Percentiles rank a stretch among this genome's conserved stretches.
phyloP scores from a whole-genome alignment of 1,140 invertebrate genomes.

The Myzus persicae region DNA sequence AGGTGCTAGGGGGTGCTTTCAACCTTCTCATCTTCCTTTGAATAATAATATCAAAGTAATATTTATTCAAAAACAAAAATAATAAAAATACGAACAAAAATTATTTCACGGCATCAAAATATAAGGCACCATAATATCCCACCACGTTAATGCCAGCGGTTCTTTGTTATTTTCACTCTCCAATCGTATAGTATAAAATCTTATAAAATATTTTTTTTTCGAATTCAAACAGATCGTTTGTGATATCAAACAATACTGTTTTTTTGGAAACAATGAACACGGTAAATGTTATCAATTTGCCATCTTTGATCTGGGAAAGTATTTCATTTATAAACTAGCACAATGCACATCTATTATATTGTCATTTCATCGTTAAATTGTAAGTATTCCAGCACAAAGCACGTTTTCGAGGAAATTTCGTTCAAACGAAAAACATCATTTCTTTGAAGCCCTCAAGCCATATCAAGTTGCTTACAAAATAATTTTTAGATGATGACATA shows the following conservation, averaged over 20 bases:
- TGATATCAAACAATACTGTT: not conserved
- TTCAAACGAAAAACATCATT: not conserved
- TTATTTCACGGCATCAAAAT: not conserved
- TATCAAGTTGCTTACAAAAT: not conserved
- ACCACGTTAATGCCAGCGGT: not conserved
- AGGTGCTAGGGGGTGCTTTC: not conserved
- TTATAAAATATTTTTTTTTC: not conserved
- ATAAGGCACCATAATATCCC: not conserved
- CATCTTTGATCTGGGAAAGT: constrained; percentile 1
- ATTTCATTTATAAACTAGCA: not conserved
- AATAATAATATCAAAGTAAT: not conserved
- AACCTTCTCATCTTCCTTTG: too few species aligned
- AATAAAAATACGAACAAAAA: not conserved
- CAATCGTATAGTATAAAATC: not conserved
- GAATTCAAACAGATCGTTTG: not conserved
- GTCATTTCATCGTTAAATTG: not conserved
- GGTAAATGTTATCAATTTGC: not conserved
- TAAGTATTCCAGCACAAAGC: not conserved
- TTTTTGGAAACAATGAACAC: not conserved
- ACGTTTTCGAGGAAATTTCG: not conserved
- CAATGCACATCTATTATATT: not conserved
- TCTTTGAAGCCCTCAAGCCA: not conserved
- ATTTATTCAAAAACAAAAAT: not conserved
- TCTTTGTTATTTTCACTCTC: not conserved
- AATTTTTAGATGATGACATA: not conserved